These are phyloP conservation scores for Melanogrammus aeglefinus DNA, from an alignment of 2,797 vertebrate species.

Conservation along the genomic window DNA sequence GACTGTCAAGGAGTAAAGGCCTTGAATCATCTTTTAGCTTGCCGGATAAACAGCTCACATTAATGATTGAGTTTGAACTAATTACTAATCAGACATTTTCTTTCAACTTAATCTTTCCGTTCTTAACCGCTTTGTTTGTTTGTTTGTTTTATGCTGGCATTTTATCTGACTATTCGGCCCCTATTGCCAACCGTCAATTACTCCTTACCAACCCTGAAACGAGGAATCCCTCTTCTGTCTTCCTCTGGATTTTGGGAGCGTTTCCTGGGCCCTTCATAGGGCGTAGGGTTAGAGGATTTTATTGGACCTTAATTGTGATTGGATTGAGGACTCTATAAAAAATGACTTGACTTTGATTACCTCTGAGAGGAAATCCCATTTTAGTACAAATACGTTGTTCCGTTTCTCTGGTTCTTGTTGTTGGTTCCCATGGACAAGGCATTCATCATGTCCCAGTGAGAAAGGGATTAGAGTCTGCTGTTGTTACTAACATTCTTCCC, in stretches of 20 bases:
- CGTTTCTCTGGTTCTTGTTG: background rate
- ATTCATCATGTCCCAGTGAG: background rate
- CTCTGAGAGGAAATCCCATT: background rate
- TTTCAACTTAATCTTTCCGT: background rate
- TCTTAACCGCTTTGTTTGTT: background rate
- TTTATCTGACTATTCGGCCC: background rate
- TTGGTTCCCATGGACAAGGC: background rate
- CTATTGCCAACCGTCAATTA: background rate
- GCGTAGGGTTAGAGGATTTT: background rate
- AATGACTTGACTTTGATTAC: background rate
- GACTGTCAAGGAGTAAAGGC: too few species aligned
- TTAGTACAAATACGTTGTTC: background rate
- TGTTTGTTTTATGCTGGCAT: background rate
- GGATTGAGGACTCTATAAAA: background rate
- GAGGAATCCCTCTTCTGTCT: background rate
- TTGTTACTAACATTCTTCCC: background rate
- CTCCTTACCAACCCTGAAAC: background rate
- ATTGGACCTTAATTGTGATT: background rate
- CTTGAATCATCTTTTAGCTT: background rate
- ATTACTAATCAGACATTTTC: background rate
- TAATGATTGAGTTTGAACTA: background rate
- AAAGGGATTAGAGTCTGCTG: background rate
- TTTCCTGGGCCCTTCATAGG: background rate
- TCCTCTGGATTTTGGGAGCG: background rate
- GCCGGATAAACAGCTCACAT: background rate